Base-by-base conservation (phyloP, 2,113 vertebrate species). In the Phaethornis superciliosus region DNA sequence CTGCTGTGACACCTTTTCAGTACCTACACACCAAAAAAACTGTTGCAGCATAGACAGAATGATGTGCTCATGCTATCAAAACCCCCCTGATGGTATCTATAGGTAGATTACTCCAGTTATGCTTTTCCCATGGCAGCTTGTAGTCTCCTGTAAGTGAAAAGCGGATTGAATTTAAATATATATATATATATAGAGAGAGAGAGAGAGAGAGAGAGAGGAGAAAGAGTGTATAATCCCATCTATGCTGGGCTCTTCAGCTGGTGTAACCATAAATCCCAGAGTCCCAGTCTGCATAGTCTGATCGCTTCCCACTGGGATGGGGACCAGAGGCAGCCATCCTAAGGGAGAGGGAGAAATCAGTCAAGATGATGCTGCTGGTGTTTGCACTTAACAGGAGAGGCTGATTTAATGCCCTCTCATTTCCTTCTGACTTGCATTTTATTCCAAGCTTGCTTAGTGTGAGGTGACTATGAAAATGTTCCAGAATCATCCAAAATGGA, bases 381-480 rank as follows among this genome's bases (percentile, higher is more conserved):
- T 97, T 95, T 96, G 92, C 81, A 95, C 83, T 94, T 88, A 88
- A 44, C 75, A 87, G 54, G 81, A 88, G 44, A 90, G 94, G 74
- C 37, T 94, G 85, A 85, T 95, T 91, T 87, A 95, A 92, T 1
- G 2, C 79, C 83, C 52, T 74, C 72, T 94, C 77, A 80, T 96
- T 96, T 96, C 91, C 87, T 81, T 93, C 47, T 89, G 72, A 95
- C 93, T 96, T 74, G 47, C 65, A 84, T 94, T 97, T 97, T 94
- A 96, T 92, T 95, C 76, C 93, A 80, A 94, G 83, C 68, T 75
- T 76, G 83, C 95, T 95, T 91, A 95, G 91, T 59, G 81, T 92
- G 89, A 96, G 92, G 37, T 77, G 40, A 63, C 81, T 86, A 58
- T 88, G 49, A 95, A 96, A 81, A 55, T 37, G 7, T 92, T 96